Conservation (phyloP, 2,888 invertebrate species). For the Thereva nobilitata region DNA sequence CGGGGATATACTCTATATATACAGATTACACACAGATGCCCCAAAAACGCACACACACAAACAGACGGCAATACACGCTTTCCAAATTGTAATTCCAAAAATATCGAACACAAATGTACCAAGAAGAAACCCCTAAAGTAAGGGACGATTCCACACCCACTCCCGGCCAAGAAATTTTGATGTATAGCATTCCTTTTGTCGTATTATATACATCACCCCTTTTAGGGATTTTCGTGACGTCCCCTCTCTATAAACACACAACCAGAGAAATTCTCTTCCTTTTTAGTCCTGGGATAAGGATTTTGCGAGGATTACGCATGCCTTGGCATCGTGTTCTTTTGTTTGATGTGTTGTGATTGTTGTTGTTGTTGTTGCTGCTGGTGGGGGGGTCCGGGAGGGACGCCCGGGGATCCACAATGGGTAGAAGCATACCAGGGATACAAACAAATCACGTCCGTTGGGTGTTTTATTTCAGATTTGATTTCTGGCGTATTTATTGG, state of each 20-base stretch:
- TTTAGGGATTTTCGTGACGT: constrained; percentile 19
- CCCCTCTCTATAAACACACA: constrained; percentile 1
- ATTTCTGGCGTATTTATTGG: constrained; percentile 42
- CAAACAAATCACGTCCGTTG: constrained; percentile 42
- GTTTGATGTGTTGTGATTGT: constrained; percentile 24
- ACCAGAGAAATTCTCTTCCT: constrained; percentile 7
- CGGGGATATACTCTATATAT: constrained; percentile 4
- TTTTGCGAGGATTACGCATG: constrained; percentile 45
- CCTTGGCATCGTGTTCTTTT: constrained; percentile 44
- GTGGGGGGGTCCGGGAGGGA: too few relatives aligned
- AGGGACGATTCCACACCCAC: background rate
- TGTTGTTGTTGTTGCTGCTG: too few relatives aligned
- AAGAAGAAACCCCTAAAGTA: background rate
- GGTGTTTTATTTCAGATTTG: constrained; percentile 40
- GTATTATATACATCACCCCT: constrained; percentile 35
- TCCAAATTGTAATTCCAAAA: constrained; percentile 21
- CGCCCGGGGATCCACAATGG: constrained; percentile 5
- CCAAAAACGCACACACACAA: background rate
- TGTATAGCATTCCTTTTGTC: constrained; percentile 34
- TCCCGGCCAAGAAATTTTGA: constrained; percentile 24
- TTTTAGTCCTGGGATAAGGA: constrained; percentile 14
- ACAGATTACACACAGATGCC: too few relatives aligned
- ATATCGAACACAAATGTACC: constrained; percentile 28
- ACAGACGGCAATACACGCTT: background rate
- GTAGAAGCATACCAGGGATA: constrained; percentile 8